Evolutionary conservation across 2,113 vertebrate species (phyloP).

Genomic region (Myrmecophaga tridactyla): DNA sequence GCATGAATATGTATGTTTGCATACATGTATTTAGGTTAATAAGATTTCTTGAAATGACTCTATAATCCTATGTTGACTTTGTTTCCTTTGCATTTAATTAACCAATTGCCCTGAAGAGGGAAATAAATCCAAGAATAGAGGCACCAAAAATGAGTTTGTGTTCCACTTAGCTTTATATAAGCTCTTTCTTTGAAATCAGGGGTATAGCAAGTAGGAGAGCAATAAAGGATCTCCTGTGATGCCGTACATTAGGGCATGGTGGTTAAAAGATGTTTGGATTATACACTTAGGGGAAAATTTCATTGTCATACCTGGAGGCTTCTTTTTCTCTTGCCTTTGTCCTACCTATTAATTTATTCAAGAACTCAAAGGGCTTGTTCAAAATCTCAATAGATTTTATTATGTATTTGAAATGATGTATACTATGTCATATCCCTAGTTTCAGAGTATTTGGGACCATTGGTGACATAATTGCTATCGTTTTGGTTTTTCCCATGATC

Average conservation of each 20-base stretch:
- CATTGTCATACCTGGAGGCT: not conserved
- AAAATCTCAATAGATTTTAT: not conserved
- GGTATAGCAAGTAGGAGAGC: rapidly evolving
- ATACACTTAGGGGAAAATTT: not conserved
- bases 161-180: constrained; percentile 62
- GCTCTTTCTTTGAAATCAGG: not conserved
- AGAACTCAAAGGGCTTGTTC: not conserved
- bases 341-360: not conserved
- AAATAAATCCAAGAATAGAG: not conserved
- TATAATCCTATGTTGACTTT: not conserved
- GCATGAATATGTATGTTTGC: no score
- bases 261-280: not conserved
- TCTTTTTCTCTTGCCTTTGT: not conserved
- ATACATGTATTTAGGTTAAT: not conserved
- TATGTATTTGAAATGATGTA: not conserved
- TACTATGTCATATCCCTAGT: not conserved
- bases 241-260: not conserved
- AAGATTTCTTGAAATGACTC: not conserved
- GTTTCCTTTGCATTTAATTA: not conserved
- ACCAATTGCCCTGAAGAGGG: not conserved
- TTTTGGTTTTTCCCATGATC: not conserved
- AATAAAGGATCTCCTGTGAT: not conserved
- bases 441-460: not conserved
- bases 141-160: not conserved
- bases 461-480: not conserved